Evolutionary conservation across 2,797 vertebrate species (phyloP), one percentile per base, ranked within the genome.

Genomic region (Leptoclinus maculatus): DNA sequence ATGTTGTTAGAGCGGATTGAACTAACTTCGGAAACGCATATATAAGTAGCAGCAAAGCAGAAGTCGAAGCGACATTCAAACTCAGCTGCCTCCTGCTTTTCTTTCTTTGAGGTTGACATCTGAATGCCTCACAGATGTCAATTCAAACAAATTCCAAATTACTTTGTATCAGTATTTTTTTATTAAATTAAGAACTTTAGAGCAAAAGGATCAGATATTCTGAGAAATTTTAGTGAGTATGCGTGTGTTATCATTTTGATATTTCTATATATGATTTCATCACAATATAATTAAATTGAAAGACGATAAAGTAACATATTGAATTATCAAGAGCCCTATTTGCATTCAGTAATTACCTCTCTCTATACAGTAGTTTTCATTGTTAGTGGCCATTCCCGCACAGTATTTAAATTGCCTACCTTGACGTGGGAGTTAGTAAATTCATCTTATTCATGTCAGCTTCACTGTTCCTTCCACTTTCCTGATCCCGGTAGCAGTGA

Each of bases 11-110:
- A 67, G 32, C 21, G 1, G 38, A 47, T 62, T 65, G 47, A 36
- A 34, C 64, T 56, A 54, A 79, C 57, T 85, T 78, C 45, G 13
- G 39, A 70, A 63, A 51, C 64, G 51, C 25, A n/a, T 77, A 65
- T 79, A 82, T 67, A 76, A 71, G 72, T 38, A 70, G 67, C 23
- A 78, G 25, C 23, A 68, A 73, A 70, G 53, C 43, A 45, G 72
- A 77, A 70, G 68, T 34, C 53, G 21, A 78, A 76, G 59, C 7
- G 3, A 49, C 2, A 0, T 43, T 76, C 43, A 62, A 2, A 9
- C 29, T 47, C 25, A 25, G n/a, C 60, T n/a, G 32, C 36, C 57
- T 74, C 14, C n/a, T 45, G 51, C 62, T 62, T 45, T 54, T 38
- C 63, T 45, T 59, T 41, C 59, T 69, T 27, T 27, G 9, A 39